phyloP scores from a whole-genome alignment of 2,888 invertebrate genomes.

The Palloptera scutellata region DNA sequence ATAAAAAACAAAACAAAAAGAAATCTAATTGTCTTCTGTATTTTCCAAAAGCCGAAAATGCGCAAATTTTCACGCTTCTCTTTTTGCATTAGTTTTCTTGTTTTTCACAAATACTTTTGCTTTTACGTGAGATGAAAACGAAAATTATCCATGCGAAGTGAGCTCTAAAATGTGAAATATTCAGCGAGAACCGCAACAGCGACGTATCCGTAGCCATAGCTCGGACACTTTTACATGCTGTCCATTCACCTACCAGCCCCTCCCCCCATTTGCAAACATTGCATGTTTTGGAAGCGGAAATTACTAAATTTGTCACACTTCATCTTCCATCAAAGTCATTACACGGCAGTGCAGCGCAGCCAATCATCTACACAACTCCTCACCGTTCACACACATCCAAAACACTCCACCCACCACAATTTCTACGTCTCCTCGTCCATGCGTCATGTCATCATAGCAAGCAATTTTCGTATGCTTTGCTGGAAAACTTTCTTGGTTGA shows the following conservation, averaged over 20 bases:
- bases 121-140: conserved; percentile 41
- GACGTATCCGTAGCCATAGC: background rate
- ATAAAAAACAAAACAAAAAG: background rate
- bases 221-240: background rate
- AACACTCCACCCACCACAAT: too few species aligned
- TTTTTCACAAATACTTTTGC: conserved; percentile 17
- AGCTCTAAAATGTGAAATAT: background rate
- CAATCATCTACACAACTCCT: too few species aligned
- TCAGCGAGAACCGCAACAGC: background rate
- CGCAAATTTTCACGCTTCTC: conserved; percentile 9
- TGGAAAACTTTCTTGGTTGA: background rate
- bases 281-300: conserved; percentile 36
- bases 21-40: background rate
- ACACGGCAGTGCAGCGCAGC: conserved; percentile 3
- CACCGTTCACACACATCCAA: too few species aligned
- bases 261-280: background rate
- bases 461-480: too few species aligned
- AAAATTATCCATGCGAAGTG: conserved; percentile 32
- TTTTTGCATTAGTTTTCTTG: conserved; percentile 22
- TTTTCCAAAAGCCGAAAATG: too few species aligned
- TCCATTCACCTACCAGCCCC: background rate
- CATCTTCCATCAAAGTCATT: conserved; percentile 28
- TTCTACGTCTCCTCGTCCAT: too few species aligned
- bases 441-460: too few species aligned
- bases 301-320: conserved; percentile 44